These are phyloP conservation scores for Syrmaticus mikado DNA, from an alignment of 2,113 vertebrate genomes.

Conservation along the genomic window DNA sequence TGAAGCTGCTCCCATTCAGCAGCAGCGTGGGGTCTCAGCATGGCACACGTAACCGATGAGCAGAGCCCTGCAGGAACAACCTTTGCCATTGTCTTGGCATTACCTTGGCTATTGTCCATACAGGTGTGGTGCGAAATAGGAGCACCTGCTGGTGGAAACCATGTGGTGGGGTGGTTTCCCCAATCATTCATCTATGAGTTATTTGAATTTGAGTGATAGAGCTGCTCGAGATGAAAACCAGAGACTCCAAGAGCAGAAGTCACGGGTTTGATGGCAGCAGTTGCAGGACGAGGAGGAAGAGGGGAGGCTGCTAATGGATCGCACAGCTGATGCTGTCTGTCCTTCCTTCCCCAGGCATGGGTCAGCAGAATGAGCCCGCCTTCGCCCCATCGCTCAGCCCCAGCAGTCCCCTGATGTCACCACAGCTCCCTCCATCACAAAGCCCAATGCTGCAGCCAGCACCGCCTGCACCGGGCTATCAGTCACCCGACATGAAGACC, in stretches of 20 bases:
- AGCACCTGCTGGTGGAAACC: not conserved
- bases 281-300: not conserved
- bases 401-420: conserved; percentile 89
- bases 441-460: conserved; percentile 90
- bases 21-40: not conserved
- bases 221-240: not conserved
- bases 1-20: not conserved
- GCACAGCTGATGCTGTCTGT: fast-evolving
- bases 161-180: not conserved
- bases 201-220: fast-evolving
- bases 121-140: not conserved
- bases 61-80: not conserved
- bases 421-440: conserved; percentile 88
- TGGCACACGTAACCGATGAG: not conserved
- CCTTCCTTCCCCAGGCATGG: conserved; percentile 78
- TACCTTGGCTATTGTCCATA: not conserved
- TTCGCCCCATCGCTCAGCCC: conserved; percentile 90
- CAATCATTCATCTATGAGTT: not conserved
- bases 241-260: fast-evolving
- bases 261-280: fast-evolving
- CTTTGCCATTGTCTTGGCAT: not conserved
- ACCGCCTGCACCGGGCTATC: conserved; percentile 86
- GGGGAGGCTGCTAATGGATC: not conserved
- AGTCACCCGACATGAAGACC: conserved; percentile 92
- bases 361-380: conserved; percentile 85